Evolutionary conservation across 2,888 invertebrate genomes (phyloP), one percentile per base, ranked within the genome.

Genomic region (Ophonus ardosiacus): DNA sequence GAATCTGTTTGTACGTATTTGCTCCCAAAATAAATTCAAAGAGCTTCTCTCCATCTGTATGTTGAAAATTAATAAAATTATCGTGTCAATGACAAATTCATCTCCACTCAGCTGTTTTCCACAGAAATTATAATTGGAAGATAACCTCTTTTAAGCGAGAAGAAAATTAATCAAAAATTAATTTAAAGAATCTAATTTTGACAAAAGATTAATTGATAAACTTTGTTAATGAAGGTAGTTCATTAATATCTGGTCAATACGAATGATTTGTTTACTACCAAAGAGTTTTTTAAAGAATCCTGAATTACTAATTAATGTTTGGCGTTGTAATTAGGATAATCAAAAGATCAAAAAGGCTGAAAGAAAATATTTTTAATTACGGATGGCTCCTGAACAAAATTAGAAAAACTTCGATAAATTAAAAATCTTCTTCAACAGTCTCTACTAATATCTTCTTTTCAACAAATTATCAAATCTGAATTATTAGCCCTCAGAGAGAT

Each of bases 171-270:
- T 65, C 65, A 65, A 61, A 61, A 61, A 65, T 65, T 65, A 65
- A 31, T 65, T 65, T 65, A n/a, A 65, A 31, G 31, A 31, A 65
- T 21, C 24, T 31, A 8, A 68, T 68, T 68, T 68, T 17, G 15
- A 68, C 68, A 15, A 38, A 68, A 68, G 68, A 68, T 68, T 68
- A 68, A 68, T 68, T 68, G 68, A 68, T 68, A 68, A 68, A 68
- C 38, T 68, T 63, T 68, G 7, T 2, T 63, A 63, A 68, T 38
- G 38, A 68, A 68, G 40, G 31, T 68, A 68, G 63, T 63, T 63
- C 63, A 63, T 63, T 63, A 63, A 63, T 63, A 21, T 63, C 10
- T 63, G 4, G 59, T n/a, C 59, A 8, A 59, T 17, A 59, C 2
- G 43, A 10, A 10, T 2, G 10, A 51, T 51, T 51, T 51, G 13